Evolutionary conservation across 2,888 invertebrate species (phyloP), one percentile per base, ranked within the genome.

Genomic region (Baronia brevicornis): DNA sequence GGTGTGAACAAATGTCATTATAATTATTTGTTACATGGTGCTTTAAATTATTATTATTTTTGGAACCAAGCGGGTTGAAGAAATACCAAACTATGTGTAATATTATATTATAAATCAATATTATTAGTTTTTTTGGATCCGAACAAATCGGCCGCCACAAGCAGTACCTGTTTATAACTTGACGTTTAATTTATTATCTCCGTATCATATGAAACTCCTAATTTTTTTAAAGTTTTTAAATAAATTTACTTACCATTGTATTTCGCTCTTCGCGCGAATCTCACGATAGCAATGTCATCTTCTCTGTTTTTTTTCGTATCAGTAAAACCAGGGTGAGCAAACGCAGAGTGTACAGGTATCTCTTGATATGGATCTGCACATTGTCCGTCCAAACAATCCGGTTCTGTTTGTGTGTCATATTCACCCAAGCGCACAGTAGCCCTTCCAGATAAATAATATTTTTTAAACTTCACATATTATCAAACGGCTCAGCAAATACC

Each of bases 341-440:
- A 86, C 1, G 85, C 74, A n/a, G 87, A 74, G 12, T 89, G 88
- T 1, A 91, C 84, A 0, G 77, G 71, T 9, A 91, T 84, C 39
- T 91, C 87, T 41, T 91, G 60, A 0, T 89, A 86, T 0, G 86
- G 82, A 25, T 89, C 89, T 0, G 92, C 87, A 50, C 93, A 94
- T 3, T 71, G 33, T 38, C 60, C 44, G 51, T 77, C 56, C 9
- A 85, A 67, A 58, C 91, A 91, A 51, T 91, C 91, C 0, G 82
- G 66, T 18, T 87, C 84, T 1, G 82, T 86, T 43, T 86, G 84
- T 0, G 82, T 86, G 51, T 91, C 88, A 48, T 89, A 89, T 65
- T 91, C 91, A 1, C 91, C 91, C 19, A 91, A 65, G 5, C 90
- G 84, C 2, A 87, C 85, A 20, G 78, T 70, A 40, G 74, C 66